Evolutionary conservation across 2,113 vertebrate species (phyloP), one percentile per base, ranked within the genome.

Genomic region (Spea bombifrons): DNA sequence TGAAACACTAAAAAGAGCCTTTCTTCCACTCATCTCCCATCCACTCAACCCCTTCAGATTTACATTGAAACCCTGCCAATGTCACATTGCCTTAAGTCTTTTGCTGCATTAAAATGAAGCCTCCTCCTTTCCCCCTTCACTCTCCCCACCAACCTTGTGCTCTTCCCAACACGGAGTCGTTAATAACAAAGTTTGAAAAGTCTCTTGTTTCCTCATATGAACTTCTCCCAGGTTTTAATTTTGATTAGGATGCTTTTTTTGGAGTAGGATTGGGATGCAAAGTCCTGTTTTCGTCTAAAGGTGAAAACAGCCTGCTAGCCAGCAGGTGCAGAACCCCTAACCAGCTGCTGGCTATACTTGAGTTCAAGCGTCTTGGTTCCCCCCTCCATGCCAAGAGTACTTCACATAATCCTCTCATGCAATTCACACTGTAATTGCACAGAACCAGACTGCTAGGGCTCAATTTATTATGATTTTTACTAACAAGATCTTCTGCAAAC

Each of bases 351-450:
- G 82, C 80, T 84, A 90, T 89, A 89, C 89, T 91, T 88, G 85
- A 89, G 88, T 89, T 86, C 83, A 88, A 88, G 89, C 88, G 83
- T 86, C 87, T 85, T 81, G 84, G 88, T 89, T 87, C 86, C 88
- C 89, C 86, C 86, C 87, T 89, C 90, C 88, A 92, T 66, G 87
- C 93, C 89, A 89, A 93, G 91, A 91, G 90, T 90, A 91, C 94
- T 95, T 92, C 91, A 93, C 88, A 83, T 94, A 95, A 94, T 93
- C 93, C 92, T 92, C 91, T 93, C 92, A 82, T 90, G 93, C 93
- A 93, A 92, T 94, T 92, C 92, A 93, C 90, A 89, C 93, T 93
- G 93, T 94, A 94, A 94, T 94, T 94, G 93, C 92, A 87, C 86
- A 91, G 91, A 89, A 88, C 88, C 91, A 89, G 83, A 86, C 89